Evolutionary conservation across 2,113 vertebrate genomes (phyloP).

Genomic region (Microtus montanus): DNA sequence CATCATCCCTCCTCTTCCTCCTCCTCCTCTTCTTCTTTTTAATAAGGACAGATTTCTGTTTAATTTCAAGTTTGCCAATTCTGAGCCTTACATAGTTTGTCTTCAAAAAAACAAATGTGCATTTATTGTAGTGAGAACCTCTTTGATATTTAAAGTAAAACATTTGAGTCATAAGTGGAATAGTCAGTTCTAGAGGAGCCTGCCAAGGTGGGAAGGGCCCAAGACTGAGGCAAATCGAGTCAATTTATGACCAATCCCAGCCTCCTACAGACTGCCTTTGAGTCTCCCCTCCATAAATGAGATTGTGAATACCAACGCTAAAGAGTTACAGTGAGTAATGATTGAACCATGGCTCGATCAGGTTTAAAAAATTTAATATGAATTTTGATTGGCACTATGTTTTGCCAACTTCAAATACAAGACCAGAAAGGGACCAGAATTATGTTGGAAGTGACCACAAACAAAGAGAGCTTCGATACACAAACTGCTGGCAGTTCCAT

Average conservation of each 20-base stretch:
- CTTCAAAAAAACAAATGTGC: neutral
- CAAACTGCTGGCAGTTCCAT: neutral
- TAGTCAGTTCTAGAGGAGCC: neutral
- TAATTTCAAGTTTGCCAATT: neutral
- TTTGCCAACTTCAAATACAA: neutral
- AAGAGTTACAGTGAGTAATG: neutral
- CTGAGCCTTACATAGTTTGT: conserved; percentile 24
- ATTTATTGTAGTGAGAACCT: neutral
- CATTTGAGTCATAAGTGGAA: neutral
- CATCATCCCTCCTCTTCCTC: neutral
- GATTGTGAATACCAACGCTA: neutral
- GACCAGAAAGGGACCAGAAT: neutral
- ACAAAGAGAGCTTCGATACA: fast-evolving
- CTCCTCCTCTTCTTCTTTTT: neutral
- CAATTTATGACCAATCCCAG: neutral
- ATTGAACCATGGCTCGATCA: neutral
- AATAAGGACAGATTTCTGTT: neutral
- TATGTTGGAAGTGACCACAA: neutral
- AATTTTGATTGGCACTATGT: neutral
- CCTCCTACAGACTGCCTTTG: neutral
- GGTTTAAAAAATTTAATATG: neutral
- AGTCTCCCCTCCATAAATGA: neutral
- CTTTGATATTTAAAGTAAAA: conserved; percentile 12
- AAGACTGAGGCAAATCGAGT: neutral
- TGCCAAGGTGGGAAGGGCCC: neutral